These are phyloP conservation scores for Patiria miniata DNA, from an alignment of 35 echinoderm and acorn worm species.

Conservation along the genomic window DNA sequence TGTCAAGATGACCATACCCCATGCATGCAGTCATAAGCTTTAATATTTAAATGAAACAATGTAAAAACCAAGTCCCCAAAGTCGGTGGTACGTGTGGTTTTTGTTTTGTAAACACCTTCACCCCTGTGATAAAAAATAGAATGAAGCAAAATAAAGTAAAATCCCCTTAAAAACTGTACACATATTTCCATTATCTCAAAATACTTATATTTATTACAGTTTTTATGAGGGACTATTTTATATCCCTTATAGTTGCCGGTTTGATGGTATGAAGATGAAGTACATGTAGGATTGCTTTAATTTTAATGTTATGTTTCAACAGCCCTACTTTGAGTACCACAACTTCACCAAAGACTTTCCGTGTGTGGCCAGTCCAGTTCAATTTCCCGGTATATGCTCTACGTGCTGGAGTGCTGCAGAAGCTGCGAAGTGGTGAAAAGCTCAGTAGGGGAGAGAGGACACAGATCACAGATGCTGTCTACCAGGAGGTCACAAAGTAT, in stretches of 20 bases:
- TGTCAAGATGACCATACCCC: background rate
- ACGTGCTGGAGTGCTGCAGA: background rate
- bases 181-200: background rate
- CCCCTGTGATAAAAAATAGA: background rate
- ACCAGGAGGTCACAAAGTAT: conserved; percentile 23
- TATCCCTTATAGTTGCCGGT: background rate
- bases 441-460: conserved; percentile 40
- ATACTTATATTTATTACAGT: background rate
- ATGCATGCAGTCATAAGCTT: background rate
- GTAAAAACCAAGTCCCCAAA: background rate
- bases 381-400: background rate
- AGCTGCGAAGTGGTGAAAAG: conserved; percentile 14
- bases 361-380: background rate
- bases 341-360: background rate
- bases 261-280: background rate
- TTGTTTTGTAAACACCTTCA: too few relatives aligned
- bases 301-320: background rate
- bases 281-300: background rate
- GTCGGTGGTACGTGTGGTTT: too few relatives aligned
- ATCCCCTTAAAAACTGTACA: background rate
- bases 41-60: background rate
- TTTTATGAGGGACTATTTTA: background rate
- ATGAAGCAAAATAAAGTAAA: too few relatives aligned
- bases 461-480: conserved; percentile 38
- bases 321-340: background rate